A percentile compares a stretch with the other conserved stretches of the same genome.
These are phyloP conservation scores for Cryptoblepharus egeriae DNA, from an alignment of 2,797 vertebrate species.

Conservation along the genomic window DNA sequence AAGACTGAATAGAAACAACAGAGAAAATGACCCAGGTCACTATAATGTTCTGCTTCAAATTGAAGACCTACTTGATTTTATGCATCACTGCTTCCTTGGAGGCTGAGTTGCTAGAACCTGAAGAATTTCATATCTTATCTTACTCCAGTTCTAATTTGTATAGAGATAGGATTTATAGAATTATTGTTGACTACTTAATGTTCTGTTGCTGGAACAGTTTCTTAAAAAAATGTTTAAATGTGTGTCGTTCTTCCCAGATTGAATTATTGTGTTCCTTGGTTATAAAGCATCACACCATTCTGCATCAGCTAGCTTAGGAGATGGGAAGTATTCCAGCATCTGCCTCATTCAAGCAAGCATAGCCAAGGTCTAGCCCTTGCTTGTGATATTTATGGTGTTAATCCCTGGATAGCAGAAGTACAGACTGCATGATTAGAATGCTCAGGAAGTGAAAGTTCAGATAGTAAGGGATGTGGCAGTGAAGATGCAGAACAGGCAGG, in stretches of 20 bases:
- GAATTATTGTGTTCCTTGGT: slow-evolving; percentile 53
- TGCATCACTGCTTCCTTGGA: neutral
- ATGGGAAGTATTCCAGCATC: slow-evolving; percentile 46
- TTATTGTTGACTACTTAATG: accelerated
- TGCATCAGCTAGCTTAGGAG: neutral
- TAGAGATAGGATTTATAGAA: neutral
- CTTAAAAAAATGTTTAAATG: neutral
- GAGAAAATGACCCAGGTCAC: slow-evolving; percentile 38
- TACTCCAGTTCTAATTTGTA: neutral
- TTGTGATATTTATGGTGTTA: too few relatives aligned
- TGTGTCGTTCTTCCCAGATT: slow-evolving; percentile 32
- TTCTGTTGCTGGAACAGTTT: neutral
- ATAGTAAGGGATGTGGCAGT: neutral
- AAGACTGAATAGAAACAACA: slow-evolving; percentile 64
- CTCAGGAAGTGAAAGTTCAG: neutral
- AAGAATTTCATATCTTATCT: neutral
- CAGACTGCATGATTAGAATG: neutral
- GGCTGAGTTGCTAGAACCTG: slow-evolving; percentile 2
- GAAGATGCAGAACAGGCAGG: neutral
- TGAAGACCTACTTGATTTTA: slow-evolving; percentile 52
- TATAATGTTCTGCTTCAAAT: slow-evolving; percentile 20
- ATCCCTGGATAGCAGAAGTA: neutral
- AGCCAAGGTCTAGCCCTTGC: too few relatives aligned
- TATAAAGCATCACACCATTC: slow-evolving; percentile 45
- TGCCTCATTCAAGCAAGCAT: slow-evolving; percentile 24